Evolutionary conservation across 2,113 vertebrate species (phyloP), one percentile per base, ranked within the genome.

Genomic region (Struthio camelus): DNA sequence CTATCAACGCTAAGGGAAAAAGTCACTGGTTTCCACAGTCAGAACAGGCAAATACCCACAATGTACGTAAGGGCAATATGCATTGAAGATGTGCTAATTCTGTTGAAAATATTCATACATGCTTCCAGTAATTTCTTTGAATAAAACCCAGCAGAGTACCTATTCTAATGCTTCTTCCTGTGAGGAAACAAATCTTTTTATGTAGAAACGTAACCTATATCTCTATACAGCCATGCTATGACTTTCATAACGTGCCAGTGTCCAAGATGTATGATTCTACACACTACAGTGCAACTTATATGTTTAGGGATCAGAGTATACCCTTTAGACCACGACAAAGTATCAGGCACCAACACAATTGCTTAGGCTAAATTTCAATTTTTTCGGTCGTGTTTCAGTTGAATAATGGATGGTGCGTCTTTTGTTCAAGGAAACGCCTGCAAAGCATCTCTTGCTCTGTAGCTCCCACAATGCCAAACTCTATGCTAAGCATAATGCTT

Each of bases 71-170:
- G 87, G 65, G 42, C 73, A 92, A 82, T 82, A n/a, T 3, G 61
- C 90, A 89, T 56, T 65, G 19, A 87, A 53, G 81, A 89, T 64
- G 75, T 96, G 89, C 70, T 78, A 91, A 13, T 56, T 85, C 46
- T 51, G 4, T 71, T 89, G 91, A 79, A 94, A 96, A 89, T 93
- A 91, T 93, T 97, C 48, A 91, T 76, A 81, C 17, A 3, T 2
- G 25, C 44, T 95, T 66, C 70, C 80, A 80, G 83, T 94, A 85
- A 96, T 87, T 96, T 96, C 94, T 79, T 64, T 87, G 89, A 96
- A 89, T 20, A 61, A 48, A 87, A 81, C 19, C 40, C 65, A 87
- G 84, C 42, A 85, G 89, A 36, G 32, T 89, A 81, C 92, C 93
- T 66, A 82, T 94, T 61, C 72, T 11, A 11, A 30, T 85, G 44